phyloP scores from a whole-genome alignment of 2,797 vertebrate species.

The Spheniscus humboldti region DNA sequence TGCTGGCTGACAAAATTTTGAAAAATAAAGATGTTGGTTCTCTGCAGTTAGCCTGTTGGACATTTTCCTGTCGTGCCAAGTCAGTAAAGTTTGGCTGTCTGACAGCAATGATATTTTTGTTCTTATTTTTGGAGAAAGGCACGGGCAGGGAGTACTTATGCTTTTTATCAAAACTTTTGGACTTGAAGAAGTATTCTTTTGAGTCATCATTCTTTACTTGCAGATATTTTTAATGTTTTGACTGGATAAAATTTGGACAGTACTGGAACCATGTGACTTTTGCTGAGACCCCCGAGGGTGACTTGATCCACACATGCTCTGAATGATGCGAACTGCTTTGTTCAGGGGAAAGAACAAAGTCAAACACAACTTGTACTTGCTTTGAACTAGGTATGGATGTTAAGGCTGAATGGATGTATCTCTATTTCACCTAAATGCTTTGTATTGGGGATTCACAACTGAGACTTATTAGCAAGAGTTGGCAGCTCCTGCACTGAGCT shows the following conservation, averaged over 20 bases:
- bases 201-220: not conserved
- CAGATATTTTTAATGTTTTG: not conserved
- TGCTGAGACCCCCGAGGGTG: not conserved
- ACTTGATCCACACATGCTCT: not conserved
- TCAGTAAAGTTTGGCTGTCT: constrained; percentile 21
- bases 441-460: not conserved
- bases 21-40: constrained; percentile 40
- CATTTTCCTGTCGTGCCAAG: constrained; percentile 15
- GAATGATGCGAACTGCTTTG: not conserved
- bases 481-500: not conserved
- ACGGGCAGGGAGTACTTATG: not conserved
- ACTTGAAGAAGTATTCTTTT: not conserved
- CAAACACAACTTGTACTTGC: not conserved
- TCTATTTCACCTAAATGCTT: not conserved
- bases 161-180: not conserved
- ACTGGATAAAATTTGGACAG: not conserved
- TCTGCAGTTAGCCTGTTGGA: constrained; percentile 28
- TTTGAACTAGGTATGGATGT: not conserved
- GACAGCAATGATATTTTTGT: constrained; percentile 9
- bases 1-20: constrained; percentile 25
- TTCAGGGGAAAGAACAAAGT: not conserved
- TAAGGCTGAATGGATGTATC: not conserved
- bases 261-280: not conserved
- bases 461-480: not conserved
- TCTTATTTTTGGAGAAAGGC: not conserved